These are phyloP conservation scores for Drosophila setosimentum DNA, from an alignment of 2,888 invertebrate species.

Conservation along the genomic window DNA sequence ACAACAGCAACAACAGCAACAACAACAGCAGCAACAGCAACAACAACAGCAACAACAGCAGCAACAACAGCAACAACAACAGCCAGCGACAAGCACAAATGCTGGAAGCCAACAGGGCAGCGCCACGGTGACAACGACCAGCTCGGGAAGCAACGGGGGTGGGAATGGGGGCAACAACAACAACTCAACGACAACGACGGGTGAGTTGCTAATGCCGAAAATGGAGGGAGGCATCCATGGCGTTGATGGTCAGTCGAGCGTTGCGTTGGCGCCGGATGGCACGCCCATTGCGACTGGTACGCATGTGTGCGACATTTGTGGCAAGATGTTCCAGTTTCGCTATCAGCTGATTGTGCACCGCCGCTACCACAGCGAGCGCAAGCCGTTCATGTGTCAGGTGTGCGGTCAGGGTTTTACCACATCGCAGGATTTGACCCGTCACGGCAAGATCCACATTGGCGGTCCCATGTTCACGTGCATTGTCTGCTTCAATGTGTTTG, in stretches of 20 bases:
- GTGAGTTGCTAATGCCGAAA: conserved; percentile 84
- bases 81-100: conserved; percentile 55
- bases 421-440: conserved; percentile 91
- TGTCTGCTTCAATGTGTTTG: conserved; percentile 91
- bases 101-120: conserved; percentile 58
- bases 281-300: conserved; percentile 87
- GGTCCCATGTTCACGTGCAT: conserved; percentile 91
- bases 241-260: conserved; percentile 86
- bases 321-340: conserved; percentile 94
- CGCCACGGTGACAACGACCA: conserved; percentile 72
- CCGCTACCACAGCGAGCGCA: conserved; percentile 93
- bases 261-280: conserved; percentile 86
- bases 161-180: conserved; percentile 62
- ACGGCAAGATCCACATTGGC: conserved; percentile 94
- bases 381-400: conserved; percentile 92
- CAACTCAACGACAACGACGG: conserved; percentile 68
- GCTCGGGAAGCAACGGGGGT: conserved; percentile 63
- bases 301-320: conserved; percentile 93
- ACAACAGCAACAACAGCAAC: conserved; percentile 59
- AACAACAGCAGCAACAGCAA: conserved; percentile 44
- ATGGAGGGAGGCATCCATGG: conserved; percentile 84
- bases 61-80: conserved; percentile 42
- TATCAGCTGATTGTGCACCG: conserved; percentile 95
- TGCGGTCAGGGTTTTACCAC: conserved; percentile 94
- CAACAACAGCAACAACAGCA: conserved; percentile 50